Conservation (phyloP, 2,888 invertebrate species). For the Torymus auratus region DNA sequence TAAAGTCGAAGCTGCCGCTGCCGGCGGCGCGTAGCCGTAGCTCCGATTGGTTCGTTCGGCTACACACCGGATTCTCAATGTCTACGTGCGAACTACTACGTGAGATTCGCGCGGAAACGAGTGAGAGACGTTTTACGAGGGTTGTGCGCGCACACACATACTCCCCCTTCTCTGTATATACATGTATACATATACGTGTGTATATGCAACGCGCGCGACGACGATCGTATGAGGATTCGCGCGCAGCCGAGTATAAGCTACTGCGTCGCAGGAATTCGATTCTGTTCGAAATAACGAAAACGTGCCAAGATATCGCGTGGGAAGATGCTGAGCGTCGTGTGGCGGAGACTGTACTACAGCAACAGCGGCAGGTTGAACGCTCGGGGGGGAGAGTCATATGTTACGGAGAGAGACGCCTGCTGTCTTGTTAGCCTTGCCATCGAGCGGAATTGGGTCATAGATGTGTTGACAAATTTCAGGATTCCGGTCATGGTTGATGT, state of each 20-base stretch:
- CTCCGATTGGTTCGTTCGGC: slow-evolving; percentile 54
- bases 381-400: too few relatives aligned
- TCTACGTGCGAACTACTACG: slow-evolving; percentile 50
- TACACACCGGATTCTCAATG: slow-evolving; percentile 27
- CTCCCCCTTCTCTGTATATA: background rate
- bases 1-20: slow-evolving; percentile 49
- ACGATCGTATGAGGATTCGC: slow-evolving; percentile 31
- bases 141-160: background rate
- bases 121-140: slow-evolving; percentile 57
- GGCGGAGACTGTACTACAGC: too few relatives aligned
- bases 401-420: too few relatives aligned
- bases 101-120: slow-evolving; percentile 40
- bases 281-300: slow-evolving; percentile 39
- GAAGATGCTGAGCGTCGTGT: background rate
- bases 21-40: slow-evolving; percentile 11
- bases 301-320: slow-evolving; percentile 24
- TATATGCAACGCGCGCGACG: slow-evolving; percentile 26
- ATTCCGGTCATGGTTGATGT: too few relatives aligned
- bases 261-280: slow-evolving; percentile 33
- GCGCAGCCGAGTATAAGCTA: slow-evolving; percentile 37
- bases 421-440: too few relatives aligned
- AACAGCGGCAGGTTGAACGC: too few relatives aligned
- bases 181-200: background rate
- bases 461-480: too few relatives aligned
- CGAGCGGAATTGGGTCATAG: too few relatives aligned